These are phyloP conservation scores for Ellobius talpinus DNA, from an alignment of 2,113 vertebrate species.

Conservation along the genomic window DNA sequence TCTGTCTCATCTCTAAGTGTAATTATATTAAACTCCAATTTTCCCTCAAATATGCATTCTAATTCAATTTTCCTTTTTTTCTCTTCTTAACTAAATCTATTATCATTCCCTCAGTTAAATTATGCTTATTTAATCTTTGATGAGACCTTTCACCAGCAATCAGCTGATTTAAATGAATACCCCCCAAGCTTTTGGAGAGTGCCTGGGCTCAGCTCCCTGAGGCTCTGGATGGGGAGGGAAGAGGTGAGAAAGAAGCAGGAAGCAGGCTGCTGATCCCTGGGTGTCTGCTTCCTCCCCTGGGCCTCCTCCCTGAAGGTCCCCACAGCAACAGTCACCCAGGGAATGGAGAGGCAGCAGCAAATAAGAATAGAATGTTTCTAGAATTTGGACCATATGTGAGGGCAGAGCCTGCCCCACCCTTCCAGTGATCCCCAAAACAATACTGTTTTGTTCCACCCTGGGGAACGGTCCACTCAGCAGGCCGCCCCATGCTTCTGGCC, in stretches of 20 bases:
- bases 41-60: conserved; percentile 84
- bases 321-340: no score
- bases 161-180: conserved; percentile 76
- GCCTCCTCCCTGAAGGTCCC: no score
- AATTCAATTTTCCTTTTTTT: conserved; percentile 83
- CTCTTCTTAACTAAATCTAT: conserved; percentile 83
- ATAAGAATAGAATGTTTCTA: rapidly evolving
- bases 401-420: neutral
- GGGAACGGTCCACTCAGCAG: neutral
- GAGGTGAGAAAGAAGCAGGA: rapidly evolving
- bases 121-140: conserved; percentile 84
- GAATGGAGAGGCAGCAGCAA: rapidly evolving
- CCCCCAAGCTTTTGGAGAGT: neutral
- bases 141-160: conserved; percentile 78
- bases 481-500: rapidly evolving
- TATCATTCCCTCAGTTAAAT: conserved; percentile 82
- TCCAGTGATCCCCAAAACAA: rapidly evolving
- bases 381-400: rapidly evolving
- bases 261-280: neutral
- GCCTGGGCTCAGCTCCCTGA: rapidly evolving
- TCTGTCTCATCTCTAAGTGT: conserved; percentile 80
- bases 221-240: neutral
- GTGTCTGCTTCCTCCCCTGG: neutral
- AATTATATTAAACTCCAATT: conserved; percentile 85
- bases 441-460: rapidly evolving